A percentile compares a stretch with the other conserved stretches of the same genome.
Evolutionary conservation across 2,113 vertebrate species (phyloP).

Genomic region (Psophia crepitans): DNA sequence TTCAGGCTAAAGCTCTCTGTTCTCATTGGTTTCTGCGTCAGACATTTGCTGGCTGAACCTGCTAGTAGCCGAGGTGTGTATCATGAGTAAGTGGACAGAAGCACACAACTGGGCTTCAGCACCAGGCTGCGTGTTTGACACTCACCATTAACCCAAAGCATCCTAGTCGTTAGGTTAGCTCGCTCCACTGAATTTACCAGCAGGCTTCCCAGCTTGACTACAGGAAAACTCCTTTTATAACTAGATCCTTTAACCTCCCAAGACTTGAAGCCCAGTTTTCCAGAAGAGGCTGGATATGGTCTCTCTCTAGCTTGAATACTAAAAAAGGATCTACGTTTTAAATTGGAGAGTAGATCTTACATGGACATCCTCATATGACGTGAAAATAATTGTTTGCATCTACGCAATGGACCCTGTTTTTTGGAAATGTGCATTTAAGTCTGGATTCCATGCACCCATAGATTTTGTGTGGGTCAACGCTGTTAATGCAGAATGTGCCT

Average conservation of each 20-base stretch:
- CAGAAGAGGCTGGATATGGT: background rate
- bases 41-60: background rate
- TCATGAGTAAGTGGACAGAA: background rate
- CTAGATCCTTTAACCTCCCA: background rate
- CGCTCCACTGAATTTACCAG: background rate
- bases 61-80: background rate
- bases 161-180: too few species aligned
- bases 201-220: background rate
- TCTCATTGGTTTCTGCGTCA: background rate
- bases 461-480: background rate
- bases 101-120: background rate
- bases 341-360: background rate
- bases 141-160: background rate
- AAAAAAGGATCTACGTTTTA: background rate
- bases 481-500: background rate
- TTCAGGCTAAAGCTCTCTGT: background rate
- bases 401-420: background rate
- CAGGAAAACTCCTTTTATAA: background rate
- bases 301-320: background rate
- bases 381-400: background rate
- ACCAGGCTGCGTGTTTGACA: background rate
- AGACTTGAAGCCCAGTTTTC: background rate
- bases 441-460: background rate
- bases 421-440: background rate
- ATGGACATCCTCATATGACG: fast-evolving